Evolutionary conservation across 2,797 vertebrate species (phyloP), one percentile per base, ranked within the genome.

Genomic region (Alfaro cultratus): DNA sequence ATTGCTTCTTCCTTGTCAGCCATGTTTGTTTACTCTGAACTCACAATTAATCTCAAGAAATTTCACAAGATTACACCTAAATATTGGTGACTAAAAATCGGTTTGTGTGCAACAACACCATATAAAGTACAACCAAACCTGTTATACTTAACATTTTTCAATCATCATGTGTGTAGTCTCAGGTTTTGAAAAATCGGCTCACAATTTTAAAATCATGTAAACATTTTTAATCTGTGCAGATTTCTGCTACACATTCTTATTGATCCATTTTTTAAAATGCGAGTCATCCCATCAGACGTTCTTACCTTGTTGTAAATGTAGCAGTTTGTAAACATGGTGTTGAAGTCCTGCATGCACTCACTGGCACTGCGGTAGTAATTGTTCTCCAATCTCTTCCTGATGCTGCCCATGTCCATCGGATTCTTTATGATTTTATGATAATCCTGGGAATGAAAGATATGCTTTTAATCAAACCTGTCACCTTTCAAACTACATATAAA

Each of bases 271-370:
- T 29, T 62, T 39, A 8, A 39, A 62, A 18, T 1, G 3, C 0
- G 0, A 64, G 1, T 6, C 36, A 11, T 36, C 31, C 16, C 31
- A 9, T 1, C 10, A 29, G 12, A 0, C 34, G 2, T 9, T 0
- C 87, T 88, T 77, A 97, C 98, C 97, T 99, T 99, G 91, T 99
- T 99, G 87, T 99, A 99, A 91, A 99, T 98, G 79, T 99, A 99
- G 92, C 98, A 99, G 83, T 99, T 99, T 83, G 98, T 99, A 90
- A 99, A 99, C 98, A 99, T 99, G 83, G 98, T 98, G 94, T 99
- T 99, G 93, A 99, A 99, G 91, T 99, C 98, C 89, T 99, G 97
- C 95, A 99, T 98, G 92, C 98, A 99, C 85, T 99, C 98, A 0
- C 95, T 96, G 2, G 97, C 97, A 70, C 96, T 97, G 95, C 96